Percentiles rank a stretch among this genome's conserved stretches.
phyloP scores from a whole-genome alignment of 2,113 vertebrate species.

The Tetrao urogallus region DNA sequence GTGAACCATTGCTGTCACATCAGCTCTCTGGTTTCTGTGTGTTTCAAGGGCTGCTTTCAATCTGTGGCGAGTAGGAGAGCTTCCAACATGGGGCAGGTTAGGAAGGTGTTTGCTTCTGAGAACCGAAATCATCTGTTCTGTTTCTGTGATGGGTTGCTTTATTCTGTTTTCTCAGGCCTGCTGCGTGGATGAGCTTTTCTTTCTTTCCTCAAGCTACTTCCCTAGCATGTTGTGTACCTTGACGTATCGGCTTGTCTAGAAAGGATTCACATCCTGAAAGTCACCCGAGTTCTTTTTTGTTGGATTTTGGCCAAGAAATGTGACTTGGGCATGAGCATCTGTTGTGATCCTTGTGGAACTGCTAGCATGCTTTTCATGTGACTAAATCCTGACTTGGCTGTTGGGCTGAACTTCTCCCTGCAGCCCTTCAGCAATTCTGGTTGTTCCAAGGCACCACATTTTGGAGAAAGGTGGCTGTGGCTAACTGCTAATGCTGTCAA shows the following conservation, averaged over 20 bases:
- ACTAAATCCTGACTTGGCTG: neutral
- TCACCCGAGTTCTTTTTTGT: neutral
- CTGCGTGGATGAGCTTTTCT: neutral
- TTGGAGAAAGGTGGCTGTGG: neutral
- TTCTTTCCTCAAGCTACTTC: neutral
- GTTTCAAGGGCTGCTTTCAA: accelerated
- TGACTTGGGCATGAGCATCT: neutral
- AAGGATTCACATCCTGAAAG: neutral
- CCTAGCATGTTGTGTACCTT: accelerated
- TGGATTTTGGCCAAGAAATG: neutral
- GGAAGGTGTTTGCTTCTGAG: accelerated
- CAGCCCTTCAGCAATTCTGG: neutral
- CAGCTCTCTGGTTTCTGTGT: neutral
- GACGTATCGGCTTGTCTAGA: neutral
- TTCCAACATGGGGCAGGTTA: accelerated
- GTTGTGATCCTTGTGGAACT: neutral
- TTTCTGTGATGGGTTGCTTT: accelerated
- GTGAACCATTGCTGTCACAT: accelerated
- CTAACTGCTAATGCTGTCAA: accelerated
- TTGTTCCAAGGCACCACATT: accelerated
- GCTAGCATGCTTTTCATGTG: accelerated
- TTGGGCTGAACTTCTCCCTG: neutral
- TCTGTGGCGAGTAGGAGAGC: neutral
- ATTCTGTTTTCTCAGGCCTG: neutral
- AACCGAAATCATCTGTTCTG: accelerated